Base-by-base conservation (phyloP, 64 coral and sea anemone genomes). In the Dendrophyllia cribrosa region DNA sequence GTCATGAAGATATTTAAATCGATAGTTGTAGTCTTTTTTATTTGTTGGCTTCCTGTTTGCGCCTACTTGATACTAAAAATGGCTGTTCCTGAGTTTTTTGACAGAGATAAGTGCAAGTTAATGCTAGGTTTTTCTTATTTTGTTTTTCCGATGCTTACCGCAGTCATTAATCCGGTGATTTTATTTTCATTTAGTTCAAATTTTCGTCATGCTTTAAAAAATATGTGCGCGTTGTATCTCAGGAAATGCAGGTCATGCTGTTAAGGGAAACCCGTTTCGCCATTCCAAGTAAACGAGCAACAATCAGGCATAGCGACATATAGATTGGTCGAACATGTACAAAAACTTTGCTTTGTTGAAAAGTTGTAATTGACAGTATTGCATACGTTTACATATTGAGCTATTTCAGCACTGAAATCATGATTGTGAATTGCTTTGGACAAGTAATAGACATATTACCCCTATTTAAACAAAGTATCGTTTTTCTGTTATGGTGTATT, bases 111-210 rank as follows among this genome's bases (percentile, higher is more conserved):
- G 9, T 82, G 59, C 26, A 62, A 82, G 58, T 82, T 58, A 56
- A 46, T 64, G 20, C 23, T 64, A 4, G 78, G 78, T 15, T 47
- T 82, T 64, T 1, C 34, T 20, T 65, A 82, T 43, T 64, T n/a
- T n/a, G 58, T 82, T 22, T 60, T 82, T n/a, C 78, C 78, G 1
- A 34, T 16, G 12, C 58, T 82, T 0, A 65, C 25, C n/a, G 46
- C 59, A 65, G 59, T 13, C 17, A 64, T 59, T 3, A 82, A 82
- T 48, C 78, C 78, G 20, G 34, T 82, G 9, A 49, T 82, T 65
- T 34, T 82, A 47, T 82, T 82, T 82, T 62, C 59, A 47, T 82
- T 82, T 45, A 82, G 78, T 60, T 47, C 78, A 8, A 62, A 64
- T 16, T 82, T 82, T 46, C 78, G 78, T 3, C 26, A 46, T 20